A percentile compares a stretch with the other conserved stretches of the same genome.
Conservation (phyloP, 2,113 vertebrate species). For the Oplegnathus fasciatus region DNA sequence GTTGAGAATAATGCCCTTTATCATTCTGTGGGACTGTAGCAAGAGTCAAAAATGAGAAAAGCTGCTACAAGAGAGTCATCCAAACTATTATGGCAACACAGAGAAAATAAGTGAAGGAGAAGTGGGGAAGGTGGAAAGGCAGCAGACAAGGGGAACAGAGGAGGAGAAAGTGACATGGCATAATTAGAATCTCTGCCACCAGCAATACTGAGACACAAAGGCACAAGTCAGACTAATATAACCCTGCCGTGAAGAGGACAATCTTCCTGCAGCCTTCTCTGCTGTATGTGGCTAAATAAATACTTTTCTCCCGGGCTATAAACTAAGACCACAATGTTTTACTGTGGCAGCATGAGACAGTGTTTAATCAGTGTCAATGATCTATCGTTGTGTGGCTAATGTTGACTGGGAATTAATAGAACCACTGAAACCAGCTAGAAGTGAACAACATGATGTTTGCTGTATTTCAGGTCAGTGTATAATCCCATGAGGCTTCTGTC, state of each 20-base stretch:
- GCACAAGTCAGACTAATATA: conserved; percentile 57
- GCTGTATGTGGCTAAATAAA: conserved; percentile 38
- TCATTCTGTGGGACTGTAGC: background rate
- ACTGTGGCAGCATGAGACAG: conserved; percentile 4
- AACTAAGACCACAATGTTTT: conserved; percentile 9
- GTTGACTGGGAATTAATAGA: conserved; percentile 15
- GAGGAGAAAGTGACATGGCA: conserved; percentile 31
- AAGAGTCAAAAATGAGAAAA: conserved; percentile 20
- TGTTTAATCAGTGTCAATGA: conserved; percentile 44
- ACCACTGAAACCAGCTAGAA: conserved; percentile 24
- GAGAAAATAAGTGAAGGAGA: background rate
- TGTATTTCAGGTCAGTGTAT: conserved; percentile 12
- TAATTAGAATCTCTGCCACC: conserved; percentile 53
- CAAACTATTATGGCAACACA: background rate
- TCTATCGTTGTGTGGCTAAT: conserved; percentile 37
- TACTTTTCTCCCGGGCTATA: conserved; percentile 20
- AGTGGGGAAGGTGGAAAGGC: conserved; percentile 3
- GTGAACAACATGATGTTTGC: conserved; percentile 23
- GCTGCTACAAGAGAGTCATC: background rate
- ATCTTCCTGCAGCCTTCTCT: conserved; percentile 13
- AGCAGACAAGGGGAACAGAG: conserved; percentile 7
- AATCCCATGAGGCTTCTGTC: conserved; percentile 14
- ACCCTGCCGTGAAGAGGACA: conserved; percentile 55
- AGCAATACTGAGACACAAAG: conserved; percentile 8
- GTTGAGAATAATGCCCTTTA: background rate